Conservation (phyloP, 2,888 invertebrate genomes). For the Sepiola atlantica region DNA sequence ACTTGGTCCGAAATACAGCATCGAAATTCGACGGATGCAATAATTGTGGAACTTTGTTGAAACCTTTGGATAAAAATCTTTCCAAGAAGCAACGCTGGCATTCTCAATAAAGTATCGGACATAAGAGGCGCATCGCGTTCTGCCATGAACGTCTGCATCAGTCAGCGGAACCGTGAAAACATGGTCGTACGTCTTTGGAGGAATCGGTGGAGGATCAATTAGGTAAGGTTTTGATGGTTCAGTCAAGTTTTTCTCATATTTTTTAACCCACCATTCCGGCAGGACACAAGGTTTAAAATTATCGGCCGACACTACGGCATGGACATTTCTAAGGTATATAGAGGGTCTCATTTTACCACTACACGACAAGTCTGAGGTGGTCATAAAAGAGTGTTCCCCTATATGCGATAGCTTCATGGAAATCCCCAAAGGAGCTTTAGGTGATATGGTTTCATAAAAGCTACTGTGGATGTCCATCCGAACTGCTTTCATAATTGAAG, state of each 20-base stretch:
- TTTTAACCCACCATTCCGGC: slow-evolving; percentile 64
- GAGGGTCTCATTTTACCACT: slow-evolving; percentile 61
- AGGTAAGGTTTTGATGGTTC: slow-evolving; percentile 48
- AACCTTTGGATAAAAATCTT: slow-evolving; percentile 56
- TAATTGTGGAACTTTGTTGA: slow-evolving; percentile 59
- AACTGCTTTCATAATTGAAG: slow-evolving; percentile 61
- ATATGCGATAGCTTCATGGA: slow-evolving; percentile 60
- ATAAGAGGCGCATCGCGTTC: slow-evolving; percentile 63
- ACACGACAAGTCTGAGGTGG: slow-evolving; percentile 56
- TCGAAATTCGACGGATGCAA: slow-evolving; percentile 58
- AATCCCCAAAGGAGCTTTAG: slow-evolving; percentile 66
- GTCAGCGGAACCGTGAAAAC: slow-evolving; percentile 58
- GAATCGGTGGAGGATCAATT: slow-evolving; percentile 51
- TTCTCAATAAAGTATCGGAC: slow-evolving; percentile 61
- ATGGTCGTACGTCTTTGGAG: slow-evolving; percentile 53
- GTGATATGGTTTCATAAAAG: slow-evolving; percentile 67
- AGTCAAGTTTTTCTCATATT: slow-evolving; percentile 53
- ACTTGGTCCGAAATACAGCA: slow-evolving; percentile 60
- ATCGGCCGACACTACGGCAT: slow-evolving; percentile 59
- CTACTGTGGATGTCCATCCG: slow-evolving; percentile 62
- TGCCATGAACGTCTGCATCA: slow-evolving; percentile 59
- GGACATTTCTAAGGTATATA: slow-evolving; percentile 59
- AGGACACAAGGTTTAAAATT: slow-evolving; percentile 55
- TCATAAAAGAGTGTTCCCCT: slow-evolving; percentile 62
- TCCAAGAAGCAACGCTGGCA: slow-evolving; percentile 60